phyloP scores from a whole-genome alignment of 1,140 invertebrate species.

The Phocides pigmalion region DNA sequence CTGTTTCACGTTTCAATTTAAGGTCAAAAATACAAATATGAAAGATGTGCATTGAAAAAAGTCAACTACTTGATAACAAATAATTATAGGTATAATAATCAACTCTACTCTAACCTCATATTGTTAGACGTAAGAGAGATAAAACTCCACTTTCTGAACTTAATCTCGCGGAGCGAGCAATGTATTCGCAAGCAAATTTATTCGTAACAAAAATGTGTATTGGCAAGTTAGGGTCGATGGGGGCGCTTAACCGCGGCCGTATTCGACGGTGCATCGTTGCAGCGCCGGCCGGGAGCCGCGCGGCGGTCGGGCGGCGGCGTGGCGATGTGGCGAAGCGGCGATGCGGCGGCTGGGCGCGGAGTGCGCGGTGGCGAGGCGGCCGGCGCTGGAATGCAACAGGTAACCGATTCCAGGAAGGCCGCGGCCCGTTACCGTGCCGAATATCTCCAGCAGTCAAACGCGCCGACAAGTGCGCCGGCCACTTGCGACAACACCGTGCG shows the following conservation, averaged over 20 bases:
- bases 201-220: not conserved
- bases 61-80: too few species aligned
- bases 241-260: not conserved
- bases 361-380: constrained; percentile 53
- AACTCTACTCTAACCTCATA: too few species aligned
- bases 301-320: not conserved
- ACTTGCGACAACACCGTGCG: constrained; percentile 76
- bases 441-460: constrained; percentile 81
- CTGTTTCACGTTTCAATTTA: too few species aligned
- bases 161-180: not conserved
- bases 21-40: too few species aligned
- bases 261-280: too few species aligned
- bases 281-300: too few species aligned
- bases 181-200: not conserved
- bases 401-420: constrained; percentile 81
- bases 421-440: constrained; percentile 80
- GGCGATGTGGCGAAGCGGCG: too few species aligned
- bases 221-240: not conserved
- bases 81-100: too few species aligned
- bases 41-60: too few species aligned
- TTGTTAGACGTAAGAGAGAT: too few species aligned
- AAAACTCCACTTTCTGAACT: not conserved
- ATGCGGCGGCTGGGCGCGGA: constrained; percentile 36
- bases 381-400: constrained; percentile 79
- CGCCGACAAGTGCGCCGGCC: constrained; percentile 79